phyloP scores from a whole-genome alignment of 2,797 vertebrate genomes.

The Macroramphosus scolopax region DNA sequence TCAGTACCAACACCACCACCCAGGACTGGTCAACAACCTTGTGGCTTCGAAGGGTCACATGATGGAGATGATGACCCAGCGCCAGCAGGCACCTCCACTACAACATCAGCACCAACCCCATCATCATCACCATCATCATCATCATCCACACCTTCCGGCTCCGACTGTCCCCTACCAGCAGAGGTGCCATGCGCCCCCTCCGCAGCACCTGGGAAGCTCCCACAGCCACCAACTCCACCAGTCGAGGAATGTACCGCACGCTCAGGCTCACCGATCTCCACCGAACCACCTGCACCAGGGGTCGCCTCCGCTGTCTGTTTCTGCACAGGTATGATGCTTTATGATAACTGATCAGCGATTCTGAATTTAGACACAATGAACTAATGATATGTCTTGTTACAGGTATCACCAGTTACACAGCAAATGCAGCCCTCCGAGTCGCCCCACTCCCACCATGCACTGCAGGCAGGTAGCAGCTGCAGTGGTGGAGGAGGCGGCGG shows the following conservation, averaged over 20 bases:
- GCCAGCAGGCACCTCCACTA: slow-evolving; percentile 84
- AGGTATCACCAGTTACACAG: slow-evolving; percentile 86
- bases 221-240: slow-evolving; percentile 80
- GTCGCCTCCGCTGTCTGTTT: slow-evolving; percentile 81
- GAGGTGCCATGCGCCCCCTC: slow-evolving; percentile 82
- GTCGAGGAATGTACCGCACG: slow-evolving; percentile 84
- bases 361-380: too few relatives aligned
- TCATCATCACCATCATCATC: slow-evolving; percentile 34
- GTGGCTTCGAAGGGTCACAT: slow-evolving; percentile 90
- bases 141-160: slow-evolving; percentile 71
- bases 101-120: slow-evolving; percentile 83
- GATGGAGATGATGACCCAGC: slow-evolving; percentile 95
- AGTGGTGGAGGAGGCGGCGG: slow-evolving; percentile 30
- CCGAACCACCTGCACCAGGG: slow-evolving; percentile 83
- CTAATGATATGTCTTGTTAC: slow-evolving; percentile 2
- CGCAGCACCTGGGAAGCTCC: slow-evolving; percentile 78
- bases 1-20: slow-evolving; percentile 78
- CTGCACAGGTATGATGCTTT: slow-evolving; percentile 63
- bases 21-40: slow-evolving; percentile 81
- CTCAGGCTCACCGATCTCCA: slow-evolving; percentile 88
- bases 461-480: slow-evolving; percentile 75
- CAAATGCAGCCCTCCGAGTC: slow-evolving; percentile 86
- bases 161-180: slow-evolving; percentile 85
- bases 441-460: slow-evolving; percentile 75
- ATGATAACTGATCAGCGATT: neutral